These are phyloP conservation scores for Takifugu flavidus DNA, from an alignment of 2,113 vertebrate genomes.

Conservation along the genomic window DNA sequence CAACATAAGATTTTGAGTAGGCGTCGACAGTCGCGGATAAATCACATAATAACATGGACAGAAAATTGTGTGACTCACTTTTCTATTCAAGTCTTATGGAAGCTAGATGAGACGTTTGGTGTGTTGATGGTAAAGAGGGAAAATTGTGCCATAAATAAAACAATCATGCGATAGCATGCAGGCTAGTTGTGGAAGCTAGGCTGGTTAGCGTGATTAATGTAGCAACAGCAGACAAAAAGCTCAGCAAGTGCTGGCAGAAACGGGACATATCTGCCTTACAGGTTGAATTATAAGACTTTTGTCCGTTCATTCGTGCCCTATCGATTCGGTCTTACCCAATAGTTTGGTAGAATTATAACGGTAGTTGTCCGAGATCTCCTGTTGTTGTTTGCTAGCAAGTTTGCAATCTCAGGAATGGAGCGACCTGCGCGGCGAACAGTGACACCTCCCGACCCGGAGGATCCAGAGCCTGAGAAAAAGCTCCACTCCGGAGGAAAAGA, in stretches of 20 bases:
- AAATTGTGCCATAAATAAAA: neutral
- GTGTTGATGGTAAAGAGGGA: neutral
- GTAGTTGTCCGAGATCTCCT: neutral
- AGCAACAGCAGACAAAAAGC: neutral
- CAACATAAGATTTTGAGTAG: too few species aligned
- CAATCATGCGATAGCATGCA: neutral
- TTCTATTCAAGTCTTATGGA: too few species aligned
- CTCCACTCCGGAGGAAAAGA: too few species aligned
- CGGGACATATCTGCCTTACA: neutral
- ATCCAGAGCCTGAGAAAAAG: neutral
- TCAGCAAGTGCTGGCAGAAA: neutral
- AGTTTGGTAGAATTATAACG: neutral
- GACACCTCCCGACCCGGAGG: neutral
- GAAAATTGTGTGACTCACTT: too few species aligned
- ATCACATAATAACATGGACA: too few species aligned
- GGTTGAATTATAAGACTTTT: too few species aligned
- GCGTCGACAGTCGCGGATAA: too few species aligned
- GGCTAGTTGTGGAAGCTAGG: neutral
- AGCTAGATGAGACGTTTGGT: too few species aligned
- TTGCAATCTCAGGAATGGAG: neutral
- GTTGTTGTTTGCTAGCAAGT: slow-evolving; percentile 2
- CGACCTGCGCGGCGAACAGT: neutral
- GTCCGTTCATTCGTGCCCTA: neutral
- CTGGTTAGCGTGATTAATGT: neutral
- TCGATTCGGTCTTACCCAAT: neutral